These are phyloP conservation scores for Tenthredo distinguenda DNA, from an alignment of 2,888 invertebrate genomes.

Conservation along the genomic window DNA sequence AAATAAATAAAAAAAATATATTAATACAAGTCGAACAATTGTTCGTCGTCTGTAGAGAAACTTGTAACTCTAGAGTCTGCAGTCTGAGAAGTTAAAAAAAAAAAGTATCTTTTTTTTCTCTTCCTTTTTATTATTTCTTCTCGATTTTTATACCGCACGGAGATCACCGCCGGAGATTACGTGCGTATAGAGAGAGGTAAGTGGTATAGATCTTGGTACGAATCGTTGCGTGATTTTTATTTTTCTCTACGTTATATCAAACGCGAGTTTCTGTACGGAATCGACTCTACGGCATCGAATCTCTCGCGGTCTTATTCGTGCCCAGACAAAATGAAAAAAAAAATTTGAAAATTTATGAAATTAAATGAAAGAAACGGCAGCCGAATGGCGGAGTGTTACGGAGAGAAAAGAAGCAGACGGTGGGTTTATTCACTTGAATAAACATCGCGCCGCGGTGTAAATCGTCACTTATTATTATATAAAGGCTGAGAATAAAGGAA, in stretches of 20 bases:
- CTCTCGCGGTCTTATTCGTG: conserved; percentile 1
- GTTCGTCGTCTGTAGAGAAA: not conserved
- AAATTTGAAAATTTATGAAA: not conserved
- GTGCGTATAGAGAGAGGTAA: too few species aligned
- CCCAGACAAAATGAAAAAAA: not conserved
- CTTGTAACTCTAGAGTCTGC: conserved; percentile 23
- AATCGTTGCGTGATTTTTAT: too few species aligned
- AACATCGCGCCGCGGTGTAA: not conserved
- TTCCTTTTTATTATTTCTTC: not conserved
- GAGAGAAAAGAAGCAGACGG: not conserved
- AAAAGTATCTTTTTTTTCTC: not conserved
- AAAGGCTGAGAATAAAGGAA: too few species aligned
- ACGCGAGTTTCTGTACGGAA: not conserved
- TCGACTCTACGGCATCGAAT: conserved; percentile 2
- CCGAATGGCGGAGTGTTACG: not conserved
- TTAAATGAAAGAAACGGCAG: not conserved
- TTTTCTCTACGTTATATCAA: not conserved
- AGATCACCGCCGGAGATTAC: not conserved
- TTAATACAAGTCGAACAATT: not conserved
- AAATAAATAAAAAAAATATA: not conserved
- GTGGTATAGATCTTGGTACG: too few species aligned
- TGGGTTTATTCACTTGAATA: not conserved
- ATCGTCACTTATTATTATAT: not conserved
- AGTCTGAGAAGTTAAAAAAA: not conserved
- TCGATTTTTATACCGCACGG: not conserved